Evolutionary conservation across 1,140 invertebrate species (phyloP).

Genomic region (Oppia nitens): DNA sequence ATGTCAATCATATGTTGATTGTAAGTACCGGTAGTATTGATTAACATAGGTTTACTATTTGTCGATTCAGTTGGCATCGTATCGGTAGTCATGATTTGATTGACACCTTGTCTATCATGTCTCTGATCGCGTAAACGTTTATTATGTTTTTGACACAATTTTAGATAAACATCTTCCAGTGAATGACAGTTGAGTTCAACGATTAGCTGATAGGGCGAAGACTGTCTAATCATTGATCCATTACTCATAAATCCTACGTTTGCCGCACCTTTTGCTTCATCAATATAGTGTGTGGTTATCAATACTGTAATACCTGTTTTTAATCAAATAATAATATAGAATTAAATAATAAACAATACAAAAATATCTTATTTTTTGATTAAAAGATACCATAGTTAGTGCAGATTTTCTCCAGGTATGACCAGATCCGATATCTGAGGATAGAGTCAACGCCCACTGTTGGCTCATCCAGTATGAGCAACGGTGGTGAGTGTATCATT

Average conservation of each 20-base stretch:
- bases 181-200: too few relatives aligned
- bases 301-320: conserved; percentile 38
- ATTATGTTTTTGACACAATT: too few relatives aligned
- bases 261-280: conserved; percentile 28
- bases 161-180: too few relatives aligned
- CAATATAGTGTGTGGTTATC: conserved; percentile 32
- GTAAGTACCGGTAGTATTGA: background rate
- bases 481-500: conserved; percentile 48
- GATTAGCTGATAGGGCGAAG: too few relatives aligned
- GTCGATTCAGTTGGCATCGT: too few relatives aligned
- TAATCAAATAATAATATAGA: conserved; percentile 61
- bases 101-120: too few relatives aligned
- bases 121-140: too few relatives aligned
- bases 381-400: conserved; percentile 40
- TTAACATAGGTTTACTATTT: background rate
- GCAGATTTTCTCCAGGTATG: conserved; percentile 63
- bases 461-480: conserved; percentile 69
- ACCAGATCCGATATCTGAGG: conserved; percentile 73
- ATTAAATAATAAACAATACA: too few relatives aligned
- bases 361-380: too few relatives aligned
- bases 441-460: conserved; percentile 81
- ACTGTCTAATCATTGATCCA: too few relatives aligned
- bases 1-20: background rate
- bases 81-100: too few relatives aligned
- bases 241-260: conserved; percentile 30